Evolutionary conservation across 2,113 vertebrate genomes (phyloP).

Genomic region (Genyomyrus donnyi): DNA sequence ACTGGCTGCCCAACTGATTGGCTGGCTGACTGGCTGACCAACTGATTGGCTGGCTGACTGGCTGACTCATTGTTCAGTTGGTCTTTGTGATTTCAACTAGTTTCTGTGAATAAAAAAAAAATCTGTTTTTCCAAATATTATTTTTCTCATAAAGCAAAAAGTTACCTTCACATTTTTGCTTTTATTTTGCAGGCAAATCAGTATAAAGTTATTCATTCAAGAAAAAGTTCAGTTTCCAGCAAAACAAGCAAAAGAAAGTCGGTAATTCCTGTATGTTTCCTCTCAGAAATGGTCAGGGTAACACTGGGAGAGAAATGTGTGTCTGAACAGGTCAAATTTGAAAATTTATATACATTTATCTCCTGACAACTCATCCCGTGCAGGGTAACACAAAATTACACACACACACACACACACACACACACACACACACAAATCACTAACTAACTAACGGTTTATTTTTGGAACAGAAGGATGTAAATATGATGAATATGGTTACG

Average conservation of each 20-base stretch:
- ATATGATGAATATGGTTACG: background rate
- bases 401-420: no score
- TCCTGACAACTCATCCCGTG: background rate
- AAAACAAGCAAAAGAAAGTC: background rate
- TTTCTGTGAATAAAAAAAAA: background rate
- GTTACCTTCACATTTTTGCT: background rate
- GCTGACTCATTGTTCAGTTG: background rate
- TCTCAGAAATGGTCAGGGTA: background rate
- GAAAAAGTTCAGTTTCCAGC: background rate
- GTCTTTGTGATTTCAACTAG: background rate
- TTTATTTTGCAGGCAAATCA: background rate
- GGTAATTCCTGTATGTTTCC: background rate
- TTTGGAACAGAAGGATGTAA: background rate
- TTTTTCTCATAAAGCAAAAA: background rate
- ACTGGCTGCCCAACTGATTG: no score
- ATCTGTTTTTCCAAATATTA: background rate
- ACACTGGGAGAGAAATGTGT: background rate
- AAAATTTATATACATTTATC: background rate
- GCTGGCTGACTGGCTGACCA: no score
- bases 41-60: no score
- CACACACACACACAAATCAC: no score
- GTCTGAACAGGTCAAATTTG: background rate
- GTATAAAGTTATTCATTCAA: background rate
- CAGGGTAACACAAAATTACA: background rate
- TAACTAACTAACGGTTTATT: background rate